These are phyloP conservation scores for Sapajus apella DNA, from an alignment of 2,113 vertebrate species.

Conservation along the genomic window DNA sequence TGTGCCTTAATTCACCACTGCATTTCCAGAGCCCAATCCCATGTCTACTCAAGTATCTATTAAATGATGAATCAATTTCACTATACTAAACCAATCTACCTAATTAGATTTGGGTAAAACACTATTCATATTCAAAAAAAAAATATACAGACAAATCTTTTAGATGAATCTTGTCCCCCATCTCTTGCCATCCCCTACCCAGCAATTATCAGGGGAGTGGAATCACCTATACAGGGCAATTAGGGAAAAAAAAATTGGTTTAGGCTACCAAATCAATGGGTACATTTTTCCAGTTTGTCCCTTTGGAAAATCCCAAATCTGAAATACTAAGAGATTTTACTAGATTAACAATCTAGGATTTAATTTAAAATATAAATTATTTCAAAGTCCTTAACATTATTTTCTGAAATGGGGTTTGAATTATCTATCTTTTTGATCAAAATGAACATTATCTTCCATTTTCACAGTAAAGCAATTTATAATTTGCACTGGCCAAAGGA, in stretches of 20 bases:
- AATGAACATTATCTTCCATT: not conserved
- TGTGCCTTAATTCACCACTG: not conserved
- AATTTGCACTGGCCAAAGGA: conserved; percentile 1
- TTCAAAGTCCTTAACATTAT: conserved; percentile 12
- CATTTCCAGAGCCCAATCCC: not conserved
- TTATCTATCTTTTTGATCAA: not conserved
- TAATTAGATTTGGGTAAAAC: not conserved
- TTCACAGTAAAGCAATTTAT: not conserved
- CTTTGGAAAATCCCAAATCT: conserved; percentile 44
- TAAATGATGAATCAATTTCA: not conserved
- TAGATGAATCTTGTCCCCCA: not conserved
- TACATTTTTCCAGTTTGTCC: not conserved
- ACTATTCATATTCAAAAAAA: not conserved
- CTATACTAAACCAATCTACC: not conserved
- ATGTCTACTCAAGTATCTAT: not conserved
- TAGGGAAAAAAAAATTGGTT: not conserved
- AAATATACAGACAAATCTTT: not conserved
- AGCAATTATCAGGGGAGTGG: not conserved
- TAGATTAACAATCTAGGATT: conserved; percentile 21
- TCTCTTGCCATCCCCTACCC: not conserved
- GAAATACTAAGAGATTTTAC: not conserved
- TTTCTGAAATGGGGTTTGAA: conserved; percentile 12
- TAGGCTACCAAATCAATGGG: not conserved
- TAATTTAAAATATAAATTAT: conserved; percentile 24
- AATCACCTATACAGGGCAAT: not conserved